These are phyloP conservation scores for Salvelinus alpinus DNA, from an alignment of 2,113 vertebrate species.

Conservation along the genomic window DNA sequence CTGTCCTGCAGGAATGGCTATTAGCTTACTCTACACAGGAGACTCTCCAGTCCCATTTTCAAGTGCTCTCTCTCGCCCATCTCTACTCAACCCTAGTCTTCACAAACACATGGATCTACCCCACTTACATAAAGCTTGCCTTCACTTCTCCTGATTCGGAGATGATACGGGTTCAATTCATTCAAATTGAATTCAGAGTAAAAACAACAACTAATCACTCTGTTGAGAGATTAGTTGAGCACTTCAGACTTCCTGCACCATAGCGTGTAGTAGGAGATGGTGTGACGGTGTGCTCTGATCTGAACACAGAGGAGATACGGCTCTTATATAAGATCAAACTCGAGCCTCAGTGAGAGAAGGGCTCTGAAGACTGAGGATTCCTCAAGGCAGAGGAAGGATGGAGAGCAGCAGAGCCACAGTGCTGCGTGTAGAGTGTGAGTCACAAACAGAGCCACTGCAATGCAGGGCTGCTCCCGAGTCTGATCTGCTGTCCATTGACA, in stretches of 20 bases:
- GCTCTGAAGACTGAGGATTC: slow-evolving; percentile 4
- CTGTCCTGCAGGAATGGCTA: neutral
- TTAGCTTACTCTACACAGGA: neutral
- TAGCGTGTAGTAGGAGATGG: neutral
- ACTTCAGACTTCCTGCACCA: neutral
- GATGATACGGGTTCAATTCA: neutral
- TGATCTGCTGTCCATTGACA: neutral
- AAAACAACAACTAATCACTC: neutral
- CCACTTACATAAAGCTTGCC: neutral
- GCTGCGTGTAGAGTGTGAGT: neutral
- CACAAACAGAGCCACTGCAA: slow-evolving; percentile 22
- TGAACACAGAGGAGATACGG: neutral
- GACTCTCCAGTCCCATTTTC: neutral
- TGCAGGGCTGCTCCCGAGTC: slow-evolving; percentile 10
- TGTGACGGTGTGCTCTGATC: neutral
- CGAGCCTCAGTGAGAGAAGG: neutral
- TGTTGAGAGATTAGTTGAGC: neutral
- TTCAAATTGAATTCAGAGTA: neutral
- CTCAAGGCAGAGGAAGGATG: slow-evolving; percentile 22
- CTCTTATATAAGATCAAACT: neutral
- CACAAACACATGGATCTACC: neutral
- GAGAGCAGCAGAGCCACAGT: neutral
- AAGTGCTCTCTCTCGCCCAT: neutral
- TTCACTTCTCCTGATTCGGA: neutral
- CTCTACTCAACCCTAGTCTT: neutral